Conservation (phyloP, 2,797 vertebrate genomes). For the Sebastes oblongus region DNA sequence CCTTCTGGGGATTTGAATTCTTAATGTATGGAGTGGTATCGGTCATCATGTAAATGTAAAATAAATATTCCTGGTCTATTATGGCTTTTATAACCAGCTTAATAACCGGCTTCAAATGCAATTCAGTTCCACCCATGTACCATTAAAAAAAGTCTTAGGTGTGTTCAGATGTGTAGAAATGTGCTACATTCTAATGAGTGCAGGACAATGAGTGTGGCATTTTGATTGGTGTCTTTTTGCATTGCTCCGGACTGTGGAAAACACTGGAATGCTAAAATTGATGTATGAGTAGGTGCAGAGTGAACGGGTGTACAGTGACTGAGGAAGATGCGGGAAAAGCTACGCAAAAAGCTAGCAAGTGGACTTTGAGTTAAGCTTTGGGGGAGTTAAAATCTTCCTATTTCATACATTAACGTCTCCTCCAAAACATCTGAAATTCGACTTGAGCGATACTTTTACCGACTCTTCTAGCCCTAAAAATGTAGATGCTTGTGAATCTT, state of each 20-base stretch:
- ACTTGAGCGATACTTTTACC: background rate
- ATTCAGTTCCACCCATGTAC: background rate
- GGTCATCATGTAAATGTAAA: background rate
- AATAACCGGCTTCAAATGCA: background rate
- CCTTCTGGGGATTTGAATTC: slow-evolving; percentile 30
- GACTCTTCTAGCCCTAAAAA: background rate
- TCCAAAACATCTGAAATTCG: background rate
- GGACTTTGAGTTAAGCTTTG: background rate
- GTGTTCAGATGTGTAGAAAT: background rate
- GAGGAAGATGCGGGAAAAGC: background rate
- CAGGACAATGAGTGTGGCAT: background rate
- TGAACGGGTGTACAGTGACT: background rate
- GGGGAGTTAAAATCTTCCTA: too few species aligned
- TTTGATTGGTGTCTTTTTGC: background rate
- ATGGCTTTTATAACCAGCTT: slow-evolving; percentile 53
- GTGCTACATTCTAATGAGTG: background rate
- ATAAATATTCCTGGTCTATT: slow-evolving; percentile 32
- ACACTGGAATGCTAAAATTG: background rate
- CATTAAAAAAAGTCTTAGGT: background rate
- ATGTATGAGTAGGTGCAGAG: background rate
- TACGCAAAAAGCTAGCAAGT: background rate
- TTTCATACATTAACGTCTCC: background rate
- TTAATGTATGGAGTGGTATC: background rate
- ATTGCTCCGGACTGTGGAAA: background rate
- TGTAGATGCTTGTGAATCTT: background rate